Conservation (phyloP, 2,113 vertebrate genomes). For the Dryoscopus gambensis region DNA sequence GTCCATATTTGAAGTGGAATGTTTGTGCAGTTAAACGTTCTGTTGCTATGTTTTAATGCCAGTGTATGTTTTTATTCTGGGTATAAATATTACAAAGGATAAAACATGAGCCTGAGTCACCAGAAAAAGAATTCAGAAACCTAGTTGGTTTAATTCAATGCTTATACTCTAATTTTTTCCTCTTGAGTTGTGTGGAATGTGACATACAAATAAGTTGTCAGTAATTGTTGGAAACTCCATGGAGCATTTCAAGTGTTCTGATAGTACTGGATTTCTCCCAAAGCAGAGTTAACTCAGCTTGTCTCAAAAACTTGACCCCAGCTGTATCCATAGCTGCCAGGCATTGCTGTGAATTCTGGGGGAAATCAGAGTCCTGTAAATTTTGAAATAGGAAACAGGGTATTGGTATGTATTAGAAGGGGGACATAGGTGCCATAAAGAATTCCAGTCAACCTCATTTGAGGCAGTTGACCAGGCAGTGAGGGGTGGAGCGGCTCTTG, state of each 20-base stretch:
- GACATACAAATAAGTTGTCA: neutral
- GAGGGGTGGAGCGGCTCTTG: neutral
- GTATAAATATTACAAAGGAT: neutral
- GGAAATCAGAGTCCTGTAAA: neutral
- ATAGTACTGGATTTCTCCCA: neutral
- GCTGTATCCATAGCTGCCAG: neutral
- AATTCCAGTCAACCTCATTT: neutral
- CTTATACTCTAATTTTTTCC: neutral
- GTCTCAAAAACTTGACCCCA: neutral
- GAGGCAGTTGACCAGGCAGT: neutral
- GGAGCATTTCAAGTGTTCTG: neutral
- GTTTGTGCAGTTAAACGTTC: neutral
- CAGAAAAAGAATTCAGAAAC: neutral
- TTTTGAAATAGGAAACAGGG: neutral
- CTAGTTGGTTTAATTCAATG: neutral
- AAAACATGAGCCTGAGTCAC: slow-evolving; percentile 12
- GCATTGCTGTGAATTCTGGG: neutral
- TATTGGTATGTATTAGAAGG: neutral
- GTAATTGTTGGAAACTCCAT: neutral
- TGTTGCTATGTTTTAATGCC: slow-evolving; percentile 47
- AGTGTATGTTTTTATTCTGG: neutral
- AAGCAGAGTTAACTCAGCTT: neutral
- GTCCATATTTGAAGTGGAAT: neutral
- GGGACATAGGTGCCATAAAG: neutral
- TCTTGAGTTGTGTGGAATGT: neutral